phyloP scores from a whole-genome alignment of 2,888 invertebrate genomes.

The Clostera curtula region DNA sequence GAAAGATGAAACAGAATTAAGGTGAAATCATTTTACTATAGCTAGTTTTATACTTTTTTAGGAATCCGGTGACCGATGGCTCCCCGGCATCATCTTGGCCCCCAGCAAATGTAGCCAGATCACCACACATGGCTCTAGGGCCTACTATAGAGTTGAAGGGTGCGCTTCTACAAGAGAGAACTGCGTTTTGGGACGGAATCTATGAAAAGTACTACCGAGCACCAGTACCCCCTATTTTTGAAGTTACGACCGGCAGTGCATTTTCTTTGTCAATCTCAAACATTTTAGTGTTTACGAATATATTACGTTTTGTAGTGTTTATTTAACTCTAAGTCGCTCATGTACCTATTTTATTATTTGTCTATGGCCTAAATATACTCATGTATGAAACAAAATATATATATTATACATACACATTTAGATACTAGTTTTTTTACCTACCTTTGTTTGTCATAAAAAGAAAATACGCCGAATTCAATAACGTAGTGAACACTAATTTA shows the following conservation, averaged over 20 bases:
- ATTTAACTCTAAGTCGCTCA: too few species aligned
- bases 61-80: conserved; percentile 27
- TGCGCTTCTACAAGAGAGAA: conserved; percentile 17
- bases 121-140: conserved; percentile 26
- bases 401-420: too few species aligned
- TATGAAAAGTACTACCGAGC: conserved; percentile 21
- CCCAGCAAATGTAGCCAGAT: conserved; percentile 13
- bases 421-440: too few species aligned
- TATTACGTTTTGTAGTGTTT: too few species aligned
- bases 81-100: conserved; percentile 27
- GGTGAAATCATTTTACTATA: too few species aligned
- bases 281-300: background rate
- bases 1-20: too few species aligned
- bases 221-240: conserved; percentile 12
- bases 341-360: too few species aligned
- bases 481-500: too few species aligned
- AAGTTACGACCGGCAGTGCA: background rate
- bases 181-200: conserved; percentile 25
- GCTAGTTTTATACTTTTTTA: conserved; percentile 14
- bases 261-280: background rate
- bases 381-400: too few species aligned
- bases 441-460: too few species aligned
- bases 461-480: too few species aligned
- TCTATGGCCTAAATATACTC: too few species aligned
- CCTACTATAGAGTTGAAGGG: conserved; percentile 18